Evolutionary conservation across 53 echinoderm and acorn worm species (phyloP).

Genomic region (Arbacia lixula): DNA sequence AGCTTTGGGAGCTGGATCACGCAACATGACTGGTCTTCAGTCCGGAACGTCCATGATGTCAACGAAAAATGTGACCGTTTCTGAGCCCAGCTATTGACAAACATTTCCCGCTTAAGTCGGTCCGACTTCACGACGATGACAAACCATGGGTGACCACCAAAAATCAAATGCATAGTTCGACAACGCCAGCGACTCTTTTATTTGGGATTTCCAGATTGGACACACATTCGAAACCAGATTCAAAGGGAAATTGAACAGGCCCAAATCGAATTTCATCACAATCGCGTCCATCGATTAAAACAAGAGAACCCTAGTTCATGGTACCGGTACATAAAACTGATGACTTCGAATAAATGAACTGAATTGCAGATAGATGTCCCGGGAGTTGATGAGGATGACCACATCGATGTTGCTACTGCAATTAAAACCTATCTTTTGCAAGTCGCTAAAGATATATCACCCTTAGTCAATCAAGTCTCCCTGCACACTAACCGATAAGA

Average conservation of each 20-base stretch:
- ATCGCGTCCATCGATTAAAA: conserved; percentile 3
- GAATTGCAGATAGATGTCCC: background rate
- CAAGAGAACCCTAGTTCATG: background rate
- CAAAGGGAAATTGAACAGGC: background rate
- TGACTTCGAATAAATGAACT: background rate
- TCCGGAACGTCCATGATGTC: no score
- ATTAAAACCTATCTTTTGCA: background rate
- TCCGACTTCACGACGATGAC: background rate
- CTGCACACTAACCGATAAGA: background rate
- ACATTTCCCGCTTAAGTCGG: background rate
- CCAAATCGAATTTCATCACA: background rate
- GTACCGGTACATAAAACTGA: conserved; percentile 7
- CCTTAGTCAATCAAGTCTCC: background rate
- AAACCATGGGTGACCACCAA: conserved; percentile 48
- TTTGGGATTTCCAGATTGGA: background rate
- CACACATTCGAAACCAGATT: background rate
- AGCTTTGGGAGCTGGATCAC: no score
- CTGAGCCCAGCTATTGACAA: background rate
- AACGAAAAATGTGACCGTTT: conserved; percentile 12
- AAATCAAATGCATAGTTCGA: background rate
- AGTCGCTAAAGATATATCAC: background rate
- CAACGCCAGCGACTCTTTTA: conserved; percentile 11
- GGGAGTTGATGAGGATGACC: background rate
- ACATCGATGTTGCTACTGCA: background rate
- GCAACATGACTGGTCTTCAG: no score